phyloP scores from a whole-genome alignment of 2,113 vertebrate genomes.

The Tauraco erythrolophus region DNA sequence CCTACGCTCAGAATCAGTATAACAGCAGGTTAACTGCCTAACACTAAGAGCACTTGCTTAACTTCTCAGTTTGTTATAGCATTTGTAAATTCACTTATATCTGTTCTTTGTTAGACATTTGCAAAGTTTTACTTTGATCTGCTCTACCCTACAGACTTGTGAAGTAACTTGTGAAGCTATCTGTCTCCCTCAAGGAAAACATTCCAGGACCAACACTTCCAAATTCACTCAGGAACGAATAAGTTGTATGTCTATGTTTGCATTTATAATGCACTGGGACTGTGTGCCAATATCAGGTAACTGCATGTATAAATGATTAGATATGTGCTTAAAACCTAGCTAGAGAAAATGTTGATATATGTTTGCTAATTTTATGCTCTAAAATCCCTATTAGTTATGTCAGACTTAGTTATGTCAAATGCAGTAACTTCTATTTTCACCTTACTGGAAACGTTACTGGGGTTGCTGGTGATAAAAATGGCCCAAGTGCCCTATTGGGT shows the following conservation, averaged over 20 bases:
- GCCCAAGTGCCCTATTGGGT: fast-evolving
- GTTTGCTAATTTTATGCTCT: background rate
- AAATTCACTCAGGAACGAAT: background rate
- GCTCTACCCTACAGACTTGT: background rate
- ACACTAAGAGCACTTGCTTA: background rate
- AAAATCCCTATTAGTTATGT: background rate
- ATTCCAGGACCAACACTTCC: background rate
- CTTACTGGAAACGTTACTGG: background rate
- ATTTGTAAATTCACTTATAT: background rate
- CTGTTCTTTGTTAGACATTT: background rate
- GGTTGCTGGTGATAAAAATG: background rate
- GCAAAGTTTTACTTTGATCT: background rate
- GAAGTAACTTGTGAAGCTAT: background rate
- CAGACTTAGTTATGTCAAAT: background rate
- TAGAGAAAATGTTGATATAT: background rate
- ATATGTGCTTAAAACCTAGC: background rate
- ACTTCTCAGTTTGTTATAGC: background rate
- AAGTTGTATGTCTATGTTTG: background rate
- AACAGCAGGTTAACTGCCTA: background rate
- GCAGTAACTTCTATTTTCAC: background rate
- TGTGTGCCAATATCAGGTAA: background rate
- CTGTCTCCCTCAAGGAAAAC: background rate
- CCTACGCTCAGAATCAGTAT: background rate
- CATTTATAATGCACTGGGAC: background rate
- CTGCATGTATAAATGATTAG: background rate